Evolutionary conservation across 2,113 vertebrate genomes (phyloP).

Genomic region (Anas platyrhynchos): DNA sequence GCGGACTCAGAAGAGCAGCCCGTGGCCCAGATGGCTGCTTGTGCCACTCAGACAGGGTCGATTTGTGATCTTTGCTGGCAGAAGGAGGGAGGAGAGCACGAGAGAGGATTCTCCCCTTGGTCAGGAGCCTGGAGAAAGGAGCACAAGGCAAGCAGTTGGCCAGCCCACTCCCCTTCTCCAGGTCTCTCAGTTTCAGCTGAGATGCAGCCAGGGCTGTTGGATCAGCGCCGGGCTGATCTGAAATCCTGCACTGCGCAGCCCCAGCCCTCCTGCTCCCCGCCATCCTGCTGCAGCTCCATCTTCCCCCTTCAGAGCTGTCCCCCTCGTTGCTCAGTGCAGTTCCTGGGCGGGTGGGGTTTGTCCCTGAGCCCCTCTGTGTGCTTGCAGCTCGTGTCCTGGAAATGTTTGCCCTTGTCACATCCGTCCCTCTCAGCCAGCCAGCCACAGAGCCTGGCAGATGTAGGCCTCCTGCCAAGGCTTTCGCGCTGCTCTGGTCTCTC

Average conservation of each 20-base stretch:
- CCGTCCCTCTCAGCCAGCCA: conserved; percentile 2
- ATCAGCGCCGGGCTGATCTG: conserved; percentile 18
- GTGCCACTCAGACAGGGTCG: not conserved
- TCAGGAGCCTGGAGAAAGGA: not conserved
- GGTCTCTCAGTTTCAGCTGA: not conserved
- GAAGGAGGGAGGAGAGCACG: not conserved
- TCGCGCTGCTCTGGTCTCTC: not conserved
- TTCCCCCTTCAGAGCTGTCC: not conserved
- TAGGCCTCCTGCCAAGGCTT: conserved; percentile 32
- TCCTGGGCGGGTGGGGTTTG: not conserved
- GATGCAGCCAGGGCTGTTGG: not conserved
- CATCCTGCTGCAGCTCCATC: not conserved
- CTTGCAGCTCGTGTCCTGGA: conserved; percentile 34
- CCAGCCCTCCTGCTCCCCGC: not conserved
- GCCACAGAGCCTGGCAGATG: conserved; percentile 28
- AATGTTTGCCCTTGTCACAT: conserved; percentile 52
- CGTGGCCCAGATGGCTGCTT: not conserved
- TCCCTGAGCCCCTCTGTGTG: not conserved
- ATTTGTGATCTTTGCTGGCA: not conserved
- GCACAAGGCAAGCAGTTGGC: not conserved
- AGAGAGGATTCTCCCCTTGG: not conserved
- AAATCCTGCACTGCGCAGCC: not conserved
- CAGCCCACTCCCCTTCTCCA: not conserved
- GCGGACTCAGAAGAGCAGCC: not conserved
- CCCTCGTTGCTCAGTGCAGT: not conserved